Evolutionary conservation across 1,140 invertebrate species (phyloP), one percentile per base, ranked within the genome.

Genomic region (Lutraria rhynchaena): DNA sequence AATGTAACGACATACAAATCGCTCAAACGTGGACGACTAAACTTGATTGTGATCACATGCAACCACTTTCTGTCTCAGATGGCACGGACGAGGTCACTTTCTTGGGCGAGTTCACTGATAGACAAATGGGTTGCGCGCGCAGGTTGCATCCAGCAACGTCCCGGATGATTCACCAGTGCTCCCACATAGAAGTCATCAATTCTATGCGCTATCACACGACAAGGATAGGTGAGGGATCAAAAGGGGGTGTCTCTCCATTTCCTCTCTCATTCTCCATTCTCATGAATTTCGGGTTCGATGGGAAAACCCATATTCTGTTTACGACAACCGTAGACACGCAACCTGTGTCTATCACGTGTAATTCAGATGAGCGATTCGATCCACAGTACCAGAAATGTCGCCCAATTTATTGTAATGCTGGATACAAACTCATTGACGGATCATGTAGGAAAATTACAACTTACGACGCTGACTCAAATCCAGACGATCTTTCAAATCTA

Each of bases 1-100:
- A 93, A 13, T 95, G 94, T 85, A 94, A 95, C 83, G 85, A 91
- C 24, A 92, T 92, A 0, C 81, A 83, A 2, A 82, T 78, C 13
- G 63, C 83, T 13, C 81, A 63, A 3, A 73, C 85, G 3, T 93
- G 37, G 92, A 93, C 74, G 65, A 91, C 63, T 61, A 93, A 29
- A 82, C 82, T 49, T 93, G 94, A 82, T 71, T 86, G 7, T 83
- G 84, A 67, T 71, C 33, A 71, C 35, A 74, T 9, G 65, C 51
- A 70, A 44, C 82, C 24, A 13, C 51, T 80, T n/a, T 80, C 19
- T 35, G 44, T 76, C 29, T 76, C 55, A 0, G 81, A 83, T 53
- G 78, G 78, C 1, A 61, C 15, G 3, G 69, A 81, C 15, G 19
- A 63, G 37, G 41, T 81, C 5, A 74, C 60, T 22, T 44, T 86